Conservation (phyloP, 35 echinoderm and acorn worm genomes). For the Eucidaris tribuloides region DNA sequence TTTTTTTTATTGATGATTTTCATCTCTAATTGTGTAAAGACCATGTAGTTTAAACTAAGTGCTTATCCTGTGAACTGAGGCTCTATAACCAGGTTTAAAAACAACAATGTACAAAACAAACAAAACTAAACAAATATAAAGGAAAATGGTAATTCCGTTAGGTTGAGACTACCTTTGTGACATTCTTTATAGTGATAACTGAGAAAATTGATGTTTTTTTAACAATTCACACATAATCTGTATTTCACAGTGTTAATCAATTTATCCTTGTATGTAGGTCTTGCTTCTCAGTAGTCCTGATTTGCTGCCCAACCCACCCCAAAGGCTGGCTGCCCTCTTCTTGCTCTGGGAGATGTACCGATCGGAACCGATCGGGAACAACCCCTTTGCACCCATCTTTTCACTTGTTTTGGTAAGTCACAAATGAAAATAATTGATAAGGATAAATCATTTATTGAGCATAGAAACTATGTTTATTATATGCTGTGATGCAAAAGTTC, state of each 20-base stretch:
- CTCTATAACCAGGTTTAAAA: not conserved
- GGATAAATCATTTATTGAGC: too few species aligned
- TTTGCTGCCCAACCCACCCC: constrained; percentile 64
- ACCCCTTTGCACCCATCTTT: constrained; percentile 92
- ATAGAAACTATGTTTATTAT: too few species aligned
- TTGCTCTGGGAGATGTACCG: constrained; percentile 93
- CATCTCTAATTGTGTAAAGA: too few species aligned
- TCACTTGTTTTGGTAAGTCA: constrained; percentile 80
- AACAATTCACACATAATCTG: not conserved
- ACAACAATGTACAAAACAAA: not conserved
- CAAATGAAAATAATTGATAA: too few species aligned
- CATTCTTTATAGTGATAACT: not conserved
- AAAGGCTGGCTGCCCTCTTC: constrained; percentile 80
- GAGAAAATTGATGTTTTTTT: not conserved
- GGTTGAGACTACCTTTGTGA: not conserved
- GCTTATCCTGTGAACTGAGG: too few species aligned
- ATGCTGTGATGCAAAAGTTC: too few species aligned
- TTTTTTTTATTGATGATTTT: too few species aligned
- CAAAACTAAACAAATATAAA: not conserved
- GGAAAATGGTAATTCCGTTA: not conserved
- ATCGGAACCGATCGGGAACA: constrained; percentile 74
- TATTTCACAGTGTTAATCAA: not conserved
- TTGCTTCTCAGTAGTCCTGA: constrained; percentile 74
- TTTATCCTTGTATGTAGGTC: constrained; percentile 36
- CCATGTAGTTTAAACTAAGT: too few species aligned